A percentile compares a stretch with the other conserved stretches of the same genome.
Conservation (phyloP, 2,797 vertebrate species). For the Anabacerthia variegaticeps region DNA sequence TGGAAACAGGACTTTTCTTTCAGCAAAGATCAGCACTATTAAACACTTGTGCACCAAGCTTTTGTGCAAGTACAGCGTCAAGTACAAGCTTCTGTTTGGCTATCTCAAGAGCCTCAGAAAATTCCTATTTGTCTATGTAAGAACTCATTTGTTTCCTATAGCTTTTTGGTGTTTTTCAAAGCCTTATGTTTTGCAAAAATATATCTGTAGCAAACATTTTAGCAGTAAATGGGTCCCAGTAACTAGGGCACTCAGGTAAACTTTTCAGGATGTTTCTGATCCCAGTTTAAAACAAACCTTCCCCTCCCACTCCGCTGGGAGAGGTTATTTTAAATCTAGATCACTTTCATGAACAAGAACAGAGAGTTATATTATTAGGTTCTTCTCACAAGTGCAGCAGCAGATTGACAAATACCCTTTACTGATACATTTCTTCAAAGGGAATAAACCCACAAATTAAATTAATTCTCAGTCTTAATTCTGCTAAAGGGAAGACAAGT, state of each 20-base stretch:
- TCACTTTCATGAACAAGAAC: constrained; percentile 1
- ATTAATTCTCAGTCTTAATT: not conserved
- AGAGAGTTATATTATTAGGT: not conserved
- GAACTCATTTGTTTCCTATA: not conserved
- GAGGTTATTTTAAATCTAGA: constrained; percentile 49
- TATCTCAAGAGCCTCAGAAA: not conserved
- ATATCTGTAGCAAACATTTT: not conserved
- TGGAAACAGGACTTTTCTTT: not conserved
- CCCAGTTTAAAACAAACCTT: constrained; percentile 3
- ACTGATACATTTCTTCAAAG: not conserved
- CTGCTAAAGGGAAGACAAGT: not conserved
- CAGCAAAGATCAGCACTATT: not conserved
- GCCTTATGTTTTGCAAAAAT: not conserved
- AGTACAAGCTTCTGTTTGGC: not conserved
- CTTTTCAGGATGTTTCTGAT: constrained; percentile 1
- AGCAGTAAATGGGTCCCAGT: not conserved
- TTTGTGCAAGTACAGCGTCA: not conserved
- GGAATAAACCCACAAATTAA: not conserved
- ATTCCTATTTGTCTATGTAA: not conserved
- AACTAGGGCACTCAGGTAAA: not conserved
- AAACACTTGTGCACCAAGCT: not conserved
- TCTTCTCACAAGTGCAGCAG: not conserved
- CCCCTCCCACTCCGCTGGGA: not conserved
- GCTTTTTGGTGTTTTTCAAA: not conserved
- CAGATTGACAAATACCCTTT: not conserved